These are phyloP conservation scores for Malurus splendens DNA, from an alignment of 2,797 vertebrate genomes.

Conservation along the genomic window DNA sequence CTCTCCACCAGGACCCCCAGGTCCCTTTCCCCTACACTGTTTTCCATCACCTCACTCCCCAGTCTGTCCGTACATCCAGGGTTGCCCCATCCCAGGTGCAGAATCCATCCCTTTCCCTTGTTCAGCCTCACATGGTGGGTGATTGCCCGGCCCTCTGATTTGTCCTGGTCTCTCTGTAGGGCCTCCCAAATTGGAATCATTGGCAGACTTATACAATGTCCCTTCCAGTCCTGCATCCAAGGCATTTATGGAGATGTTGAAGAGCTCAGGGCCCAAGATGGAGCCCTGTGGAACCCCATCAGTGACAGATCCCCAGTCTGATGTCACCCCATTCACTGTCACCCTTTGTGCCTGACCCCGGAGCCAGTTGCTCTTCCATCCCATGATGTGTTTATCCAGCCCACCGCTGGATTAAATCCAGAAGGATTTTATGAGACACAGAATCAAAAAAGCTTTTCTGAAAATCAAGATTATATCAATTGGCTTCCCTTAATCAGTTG, in stretches of 20 bases:
- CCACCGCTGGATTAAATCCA: not conserved
- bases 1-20: rapidly evolving
- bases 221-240: not conserved
- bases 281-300: not conserved
- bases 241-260: not conserved
- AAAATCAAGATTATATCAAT: not conserved
- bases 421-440: not conserved
- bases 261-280: no score
- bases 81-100: not conserved
- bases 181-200: not conserved
- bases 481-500: not conserved
- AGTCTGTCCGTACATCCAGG: not conserved
- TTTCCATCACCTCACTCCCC: not conserved
- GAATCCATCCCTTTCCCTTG: rapidly evolving
- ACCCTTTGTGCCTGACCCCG: rapidly evolving
- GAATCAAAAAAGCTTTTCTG: not conserved
- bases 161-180: rapidly evolving
- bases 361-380: not conserved
- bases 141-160: not conserved
- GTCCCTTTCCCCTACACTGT: not conserved
- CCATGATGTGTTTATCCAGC: not conserved
- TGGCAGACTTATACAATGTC: rapidly evolving
- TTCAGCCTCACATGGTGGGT: not conserved
- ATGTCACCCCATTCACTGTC: not conserved
- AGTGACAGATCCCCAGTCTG: not conserved